Conservation (phyloP, 2,797 vertebrate species). For the Sciurus vulgaris region DNA sequence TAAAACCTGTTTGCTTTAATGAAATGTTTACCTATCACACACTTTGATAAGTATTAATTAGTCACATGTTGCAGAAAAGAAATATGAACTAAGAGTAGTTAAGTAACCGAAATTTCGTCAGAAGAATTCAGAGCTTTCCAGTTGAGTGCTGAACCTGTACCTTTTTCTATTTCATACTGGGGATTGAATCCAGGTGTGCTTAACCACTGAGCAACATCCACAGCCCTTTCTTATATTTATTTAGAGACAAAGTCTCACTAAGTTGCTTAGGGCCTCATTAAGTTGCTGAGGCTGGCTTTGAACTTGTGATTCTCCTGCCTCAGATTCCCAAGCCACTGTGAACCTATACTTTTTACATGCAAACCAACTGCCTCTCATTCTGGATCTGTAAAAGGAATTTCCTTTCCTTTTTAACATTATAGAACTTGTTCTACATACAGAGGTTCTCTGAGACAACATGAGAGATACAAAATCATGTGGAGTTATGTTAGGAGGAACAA, state of each 20-base stretch:
- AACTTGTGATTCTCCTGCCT: too few species aligned
- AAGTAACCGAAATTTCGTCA: not conserved
- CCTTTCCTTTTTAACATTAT: constrained; percentile 37
- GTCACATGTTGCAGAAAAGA: not conserved
- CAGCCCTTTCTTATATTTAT: too few species aligned
- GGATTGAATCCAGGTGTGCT: too few species aligned
- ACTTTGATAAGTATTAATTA: constrained; percentile 18
- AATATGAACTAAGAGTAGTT: not conserved
- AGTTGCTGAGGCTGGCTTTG: too few species aligned
- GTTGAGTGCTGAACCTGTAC: not conserved
- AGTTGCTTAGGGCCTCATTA: too few species aligned
- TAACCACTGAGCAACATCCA: too few species aligned
- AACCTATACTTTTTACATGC: not conserved
- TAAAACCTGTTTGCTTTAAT: constrained; percentile 1
- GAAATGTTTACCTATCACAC: not conserved
- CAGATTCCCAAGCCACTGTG: not conserved
- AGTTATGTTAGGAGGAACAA: not conserved
- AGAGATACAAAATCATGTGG: not conserved
- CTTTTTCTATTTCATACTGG: too few species aligned
- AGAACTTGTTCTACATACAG: not conserved
- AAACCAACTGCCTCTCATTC: not conserved
- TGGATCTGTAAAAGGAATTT: not conserved
- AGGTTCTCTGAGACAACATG: not conserved
- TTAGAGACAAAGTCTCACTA: too few species aligned
- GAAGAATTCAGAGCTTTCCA: not conserved